A percentile compares a stretch with the other conserved stretches of the same genome.
These are phyloP conservation scores for Drosophila barbarae DNA, from an alignment of 2,888 invertebrate genomes.

Conservation along the genomic window DNA sequence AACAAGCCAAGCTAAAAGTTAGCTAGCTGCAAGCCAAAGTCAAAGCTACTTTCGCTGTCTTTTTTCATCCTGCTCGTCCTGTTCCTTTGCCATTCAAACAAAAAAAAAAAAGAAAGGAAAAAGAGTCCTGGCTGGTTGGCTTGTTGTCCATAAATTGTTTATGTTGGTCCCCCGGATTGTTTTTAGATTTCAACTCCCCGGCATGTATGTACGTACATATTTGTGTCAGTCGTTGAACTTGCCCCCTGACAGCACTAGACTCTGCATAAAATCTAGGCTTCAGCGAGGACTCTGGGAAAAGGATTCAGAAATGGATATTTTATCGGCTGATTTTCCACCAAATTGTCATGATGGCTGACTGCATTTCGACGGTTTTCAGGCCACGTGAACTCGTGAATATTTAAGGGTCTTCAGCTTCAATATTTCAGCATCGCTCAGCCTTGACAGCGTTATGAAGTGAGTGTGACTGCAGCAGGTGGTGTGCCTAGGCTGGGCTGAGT, in stretches of 20 bases:
- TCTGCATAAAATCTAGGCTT: not conserved
- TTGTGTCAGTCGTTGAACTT: slow-evolving; percentile 73
- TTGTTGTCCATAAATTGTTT: slow-evolving; percentile 71
- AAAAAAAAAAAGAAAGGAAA: not conserved
- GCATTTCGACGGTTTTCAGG: slow-evolving; percentile 21
- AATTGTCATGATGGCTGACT: slow-evolving; percentile 8
- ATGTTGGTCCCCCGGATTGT: slow-evolving; percentile 42
- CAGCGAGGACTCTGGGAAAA: not conserved
- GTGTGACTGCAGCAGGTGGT: slow-evolving; percentile 19
- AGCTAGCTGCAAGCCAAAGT: slow-evolving; percentile 57
- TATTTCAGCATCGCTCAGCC: slow-evolving; percentile 35
- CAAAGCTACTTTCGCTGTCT: slow-evolving; percentile 26
- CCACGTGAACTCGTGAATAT: slow-evolving; percentile 28
- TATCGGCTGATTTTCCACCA: not conserved
- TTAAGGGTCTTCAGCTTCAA: slow-evolving; percentile 19
- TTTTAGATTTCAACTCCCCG: slow-evolving; percentile 8
- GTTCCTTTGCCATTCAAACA: not conserved
- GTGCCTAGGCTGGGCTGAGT: slow-evolving; percentile 9
- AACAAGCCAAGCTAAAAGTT: slow-evolving; percentile 70
- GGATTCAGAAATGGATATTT: not conserved
- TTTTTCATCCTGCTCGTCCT: slow-evolving; percentile 4
- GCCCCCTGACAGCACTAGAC: slow-evolving; percentile 8
- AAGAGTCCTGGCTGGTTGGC: slow-evolving; percentile 43
- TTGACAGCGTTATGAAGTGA: slow-evolving; percentile 58
- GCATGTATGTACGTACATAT: slow-evolving; percentile 43